phyloP scores from a whole-genome alignment of 2,888 invertebrate species.

The Sialis fuliginosa region DNA sequence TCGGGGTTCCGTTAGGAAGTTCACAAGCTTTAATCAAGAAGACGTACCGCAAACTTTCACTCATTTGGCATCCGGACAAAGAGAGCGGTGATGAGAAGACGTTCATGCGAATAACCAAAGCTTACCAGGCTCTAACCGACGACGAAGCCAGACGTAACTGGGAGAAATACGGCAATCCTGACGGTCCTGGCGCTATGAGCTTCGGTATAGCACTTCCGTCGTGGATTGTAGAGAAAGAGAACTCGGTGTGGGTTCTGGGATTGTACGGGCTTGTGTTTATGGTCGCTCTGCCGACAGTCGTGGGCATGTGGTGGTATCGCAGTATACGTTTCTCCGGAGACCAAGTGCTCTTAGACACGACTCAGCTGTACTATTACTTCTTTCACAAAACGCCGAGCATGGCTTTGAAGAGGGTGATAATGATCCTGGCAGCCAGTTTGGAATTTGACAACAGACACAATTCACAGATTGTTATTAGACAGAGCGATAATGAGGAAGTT shows the following conservation, averaged over 20 bases:
- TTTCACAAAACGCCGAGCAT: slow-evolving; percentile 93
- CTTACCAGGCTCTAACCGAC: slow-evolving; percentile 84
- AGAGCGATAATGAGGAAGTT: slow-evolving; percentile 88
- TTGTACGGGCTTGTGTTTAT: slow-evolving; percentile 93
- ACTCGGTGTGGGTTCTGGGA: slow-evolving; percentile 93
- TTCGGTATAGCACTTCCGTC: slow-evolving; percentile 99
- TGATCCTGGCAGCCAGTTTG: slow-evolving; percentile 91
- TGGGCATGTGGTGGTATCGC: slow-evolving; percentile 98
- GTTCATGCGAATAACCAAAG: slow-evolving; percentile 95
- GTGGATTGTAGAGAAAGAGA: slow-evolving; percentile 99
- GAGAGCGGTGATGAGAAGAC: slow-evolving; percentile 93
- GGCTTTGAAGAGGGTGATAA: slow-evolving; percentile 85
- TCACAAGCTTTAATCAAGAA: slow-evolving; percentile 82
- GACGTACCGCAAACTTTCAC: slow-evolving; percentile 84
- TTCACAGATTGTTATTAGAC: slow-evolving; percentile 81
- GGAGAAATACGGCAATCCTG: slow-evolving; percentile 99
- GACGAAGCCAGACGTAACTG: slow-evolving; percentile 94
- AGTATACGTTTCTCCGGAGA: slow-evolving; percentile 95
- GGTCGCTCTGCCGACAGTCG: slow-evolving; percentile 74
- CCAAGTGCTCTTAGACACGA: slow-evolving; percentile 91
- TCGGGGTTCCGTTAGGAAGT: slow-evolving; percentile 75
- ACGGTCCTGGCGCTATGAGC: slow-evolving; percentile 97
- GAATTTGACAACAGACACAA: slow-evolving; percentile 93
- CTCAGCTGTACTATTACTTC: slow-evolving; percentile 88
- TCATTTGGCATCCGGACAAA: slow-evolving; percentile 93